Evolutionary conservation across 2,888 invertebrate genomes (phyloP), one percentile per base, ranked within the genome.

Genomic region (Yponomeuta sedellus): DNA sequence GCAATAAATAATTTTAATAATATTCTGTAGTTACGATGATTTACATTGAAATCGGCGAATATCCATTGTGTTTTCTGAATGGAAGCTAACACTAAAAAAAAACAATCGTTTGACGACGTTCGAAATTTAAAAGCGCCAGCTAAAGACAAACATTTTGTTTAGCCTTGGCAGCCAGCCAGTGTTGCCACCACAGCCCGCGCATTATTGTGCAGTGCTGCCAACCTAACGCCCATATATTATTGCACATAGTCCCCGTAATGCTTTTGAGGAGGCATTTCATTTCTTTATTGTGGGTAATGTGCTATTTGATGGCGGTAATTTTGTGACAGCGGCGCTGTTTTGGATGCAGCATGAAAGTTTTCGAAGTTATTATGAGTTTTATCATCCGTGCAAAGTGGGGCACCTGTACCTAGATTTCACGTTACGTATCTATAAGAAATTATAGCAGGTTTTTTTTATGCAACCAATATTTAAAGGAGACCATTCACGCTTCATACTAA

Each of bases 131-230:
- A 12, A 52, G 44, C 16, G 44, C 16, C 44, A 16, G 44, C 16
- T 44, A 44, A 44, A 44, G 44, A 52, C 44, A 52, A 52, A 52
- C 44, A 52, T 52, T 52, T 52, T 16, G 44, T 52, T 52, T 16
- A 52, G 44, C 44, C 16, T 52, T 52, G 44, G 44, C 44, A 52
- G 44, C 16, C 16, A 12, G 44, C 44, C 44, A 52, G 44, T 52
- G 44, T 52, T 52, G 16, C 44, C 44, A 52, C 44, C 59, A 59
- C 44, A 20, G 25, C 59, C 25, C 59, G 20, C 19, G 22, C 25
- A 59, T 59, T 59, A 59, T 59, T 59, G 22, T 25, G 22, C 59
- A 59, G 19, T 19, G 59, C 59, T 59, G 59, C 59, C 59, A 59
- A 59, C 59, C 20, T 59, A 59, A 20, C 59, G 4, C 22, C 59